A percentile compares a stretch with the other conserved stretches of the same genome.
Conservation (phyloP, 2,113 vertebrate genomes). For the Thinocorus orbignyianus region DNA sequence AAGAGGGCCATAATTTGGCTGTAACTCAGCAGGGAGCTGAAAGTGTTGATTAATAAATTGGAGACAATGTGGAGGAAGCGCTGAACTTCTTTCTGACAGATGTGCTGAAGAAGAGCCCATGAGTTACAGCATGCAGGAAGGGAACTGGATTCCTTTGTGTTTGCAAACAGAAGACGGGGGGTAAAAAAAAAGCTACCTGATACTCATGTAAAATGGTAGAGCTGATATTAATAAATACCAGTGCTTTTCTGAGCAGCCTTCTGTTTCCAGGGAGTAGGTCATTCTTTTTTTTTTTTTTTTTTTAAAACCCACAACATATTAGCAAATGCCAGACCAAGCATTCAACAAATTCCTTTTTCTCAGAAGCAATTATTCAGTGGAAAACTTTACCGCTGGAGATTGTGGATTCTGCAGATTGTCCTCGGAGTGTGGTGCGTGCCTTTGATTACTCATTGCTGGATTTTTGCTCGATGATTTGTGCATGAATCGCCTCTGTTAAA, state of each 20-base stretch:
- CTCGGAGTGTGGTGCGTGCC: background rate
- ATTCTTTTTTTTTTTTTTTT: background rate
- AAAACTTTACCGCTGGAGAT: conserved; percentile 35
- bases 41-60: conserved; percentile 65
- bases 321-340: conserved; percentile 42
- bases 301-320: background rate
- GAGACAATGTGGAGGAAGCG: background rate
- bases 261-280: background rate
- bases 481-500: conserved; percentile 1
- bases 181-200: background rate
- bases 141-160: conserved; percentile 22
- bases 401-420: conserved; percentile 55
- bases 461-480: conserved; percentile 30
- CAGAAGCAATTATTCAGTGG: conserved; percentile 56
- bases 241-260: conserved; percentile 12
- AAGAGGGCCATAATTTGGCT: conserved; percentile 49
- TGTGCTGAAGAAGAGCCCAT: conserved; percentile 25
- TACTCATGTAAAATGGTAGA: background rate
- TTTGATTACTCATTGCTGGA: conserved; percentile 64
- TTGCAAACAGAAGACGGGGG: conserved; percentile 10
- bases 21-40: conserved; percentile 48
- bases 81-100: conserved; percentile 35
- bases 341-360: conserved; percentile 61
- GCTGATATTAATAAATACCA: conserved; percentile 40
- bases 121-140: background rate